Base-by-base conservation (phyloP, 2,888 invertebrate genomes). In the Beris chalybata region DNA sequence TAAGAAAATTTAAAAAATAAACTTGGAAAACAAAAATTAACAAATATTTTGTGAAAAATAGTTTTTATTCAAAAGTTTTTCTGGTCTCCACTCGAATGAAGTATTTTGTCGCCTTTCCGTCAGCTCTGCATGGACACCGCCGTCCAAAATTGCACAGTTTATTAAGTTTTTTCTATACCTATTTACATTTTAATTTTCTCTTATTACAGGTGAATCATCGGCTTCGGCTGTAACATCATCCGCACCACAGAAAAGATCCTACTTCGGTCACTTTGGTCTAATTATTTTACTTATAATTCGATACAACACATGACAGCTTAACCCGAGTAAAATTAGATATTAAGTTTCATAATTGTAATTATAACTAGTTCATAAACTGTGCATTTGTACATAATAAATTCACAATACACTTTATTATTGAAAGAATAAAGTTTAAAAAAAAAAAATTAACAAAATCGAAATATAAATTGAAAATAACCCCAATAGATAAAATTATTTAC, bases 161-260 rank as follows among this genome's bases (percentile, higher is more conserved):
- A 22, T 22, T 22, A 22, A 22, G 22, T 3, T 22, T 1, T 22
- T 22, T 22, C 22, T 3, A 22, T 22, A 22, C 22, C 22, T 22
- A 22, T 22, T 22, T 3, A 22, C 22, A 22, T 22, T 22, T 22
- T 22, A 22, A 9, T 29, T 4, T 29, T 53, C 2, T 31, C 5
- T 43, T 38, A 7, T 44, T 56, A 29, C 72, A 79, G 79, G 79
- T 67, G 79, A 80, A 75, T 79, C 79, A 55, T 79, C 79, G 63
- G 79, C 80, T 63, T 79, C 80, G 56, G 80, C 80, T 65, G 78
- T 80, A 15, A 80, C 79, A 70, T 79, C 79, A 72, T 75, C 80
- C 69, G 78, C 80, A 55, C 64, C 67, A 50, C 70, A 32, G 9
- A 50, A 66, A 53, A 67, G 64, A 63, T 55, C 65, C 43, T 69